Percentiles rank a stretch among this genome's conserved stretches.
Conservation (phyloP, 2,113 vertebrate species). For the Mormyrus iriodes region DNA sequence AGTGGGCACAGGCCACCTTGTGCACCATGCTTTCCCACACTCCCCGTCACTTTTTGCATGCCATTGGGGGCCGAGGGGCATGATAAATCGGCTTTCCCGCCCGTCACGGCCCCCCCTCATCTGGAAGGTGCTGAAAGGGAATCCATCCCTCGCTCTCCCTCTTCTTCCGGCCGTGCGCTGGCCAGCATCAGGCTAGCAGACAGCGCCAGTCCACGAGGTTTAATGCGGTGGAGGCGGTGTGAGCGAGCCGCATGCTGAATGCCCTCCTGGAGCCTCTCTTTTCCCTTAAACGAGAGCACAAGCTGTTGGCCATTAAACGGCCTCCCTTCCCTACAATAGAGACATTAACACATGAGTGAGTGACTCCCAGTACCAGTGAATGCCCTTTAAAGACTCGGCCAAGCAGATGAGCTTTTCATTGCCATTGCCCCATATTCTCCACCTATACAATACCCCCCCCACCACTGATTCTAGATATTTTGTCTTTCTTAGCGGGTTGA, state of each 20-base stretch:
- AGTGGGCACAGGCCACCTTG: not conserved
- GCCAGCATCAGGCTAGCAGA: not conserved
- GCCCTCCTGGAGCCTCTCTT: conserved; percentile 19
- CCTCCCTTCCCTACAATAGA: conserved; percentile 56
- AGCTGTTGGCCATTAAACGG: conserved; percentile 62
- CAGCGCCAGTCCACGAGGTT: not conserved
- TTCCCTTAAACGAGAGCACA: conserved; percentile 53
- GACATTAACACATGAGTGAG: conserved; percentile 70
- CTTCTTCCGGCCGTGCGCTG: conserved; percentile 22
- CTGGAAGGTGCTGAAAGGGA: not conserved
- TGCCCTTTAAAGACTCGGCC: conserved; percentile 14
- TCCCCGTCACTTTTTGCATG: not conserved
- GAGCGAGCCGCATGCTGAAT: conserved; percentile 5
- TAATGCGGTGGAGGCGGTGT: conserved; percentile 14
- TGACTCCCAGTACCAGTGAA: conserved; percentile 51
- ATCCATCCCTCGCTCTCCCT: conserved; percentile 32
- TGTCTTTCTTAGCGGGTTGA: not conserved
- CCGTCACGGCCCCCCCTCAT: conserved; percentile 32
- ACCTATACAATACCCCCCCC: not conserved
- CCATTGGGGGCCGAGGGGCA: not conserved
- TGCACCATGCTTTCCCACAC: not conserved
- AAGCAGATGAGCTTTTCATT: conserved; percentile 58
- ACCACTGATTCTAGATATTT: not conserved
- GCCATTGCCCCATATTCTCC: conserved; percentile 40
- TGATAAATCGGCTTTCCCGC: not conserved